A percentile compares a stretch with the other conserved stretches of the same genome.
Evolutionary conservation across 2,113 vertebrate species (phyloP).

Genomic region (Sylvia atricapilla): DNA sequence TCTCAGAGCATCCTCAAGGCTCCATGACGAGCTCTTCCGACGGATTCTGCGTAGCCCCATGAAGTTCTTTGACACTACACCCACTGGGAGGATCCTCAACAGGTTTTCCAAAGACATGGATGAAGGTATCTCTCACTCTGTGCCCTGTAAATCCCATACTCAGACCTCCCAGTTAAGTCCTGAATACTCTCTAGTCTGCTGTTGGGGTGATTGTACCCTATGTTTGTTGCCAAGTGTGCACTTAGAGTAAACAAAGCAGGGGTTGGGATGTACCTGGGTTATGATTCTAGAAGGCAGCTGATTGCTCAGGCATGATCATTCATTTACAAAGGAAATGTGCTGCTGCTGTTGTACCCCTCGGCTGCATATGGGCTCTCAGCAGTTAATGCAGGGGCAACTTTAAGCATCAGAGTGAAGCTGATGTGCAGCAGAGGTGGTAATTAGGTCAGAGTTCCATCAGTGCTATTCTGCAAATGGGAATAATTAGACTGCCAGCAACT

Average conservation of each 20-base stretch:
- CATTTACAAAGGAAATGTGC: not conserved
- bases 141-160: not conserved
- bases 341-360: not conserved
- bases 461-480: not conserved
- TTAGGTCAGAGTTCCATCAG: not conserved
- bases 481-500: not conserved
- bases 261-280: not conserved
- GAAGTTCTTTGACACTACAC: conserved; percentile 93
- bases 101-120: conserved; percentile 95
- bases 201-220: not conserved
- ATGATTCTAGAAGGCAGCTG: not conserved
- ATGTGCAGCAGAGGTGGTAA: not conserved
- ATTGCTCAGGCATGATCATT: not conserved
- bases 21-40: conserved; percentile 87
- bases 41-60: conserved; percentile 92
- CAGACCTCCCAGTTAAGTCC: not conserved
- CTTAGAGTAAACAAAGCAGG: not conserved
- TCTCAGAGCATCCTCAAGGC: conserved; percentile 85
- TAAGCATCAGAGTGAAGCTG: not conserved
- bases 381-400: not conserved
- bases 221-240: not conserved
- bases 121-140: conserved; percentile 78
- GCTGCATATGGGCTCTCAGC: not conserved
- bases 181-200: not conserved
- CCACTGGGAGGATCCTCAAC: conserved; percentile 86